These are phyloP conservation scores for Callosobruchus maculatus DNA, from an alignment of 2,888 invertebrate species.

Conservation along the genomic window DNA sequence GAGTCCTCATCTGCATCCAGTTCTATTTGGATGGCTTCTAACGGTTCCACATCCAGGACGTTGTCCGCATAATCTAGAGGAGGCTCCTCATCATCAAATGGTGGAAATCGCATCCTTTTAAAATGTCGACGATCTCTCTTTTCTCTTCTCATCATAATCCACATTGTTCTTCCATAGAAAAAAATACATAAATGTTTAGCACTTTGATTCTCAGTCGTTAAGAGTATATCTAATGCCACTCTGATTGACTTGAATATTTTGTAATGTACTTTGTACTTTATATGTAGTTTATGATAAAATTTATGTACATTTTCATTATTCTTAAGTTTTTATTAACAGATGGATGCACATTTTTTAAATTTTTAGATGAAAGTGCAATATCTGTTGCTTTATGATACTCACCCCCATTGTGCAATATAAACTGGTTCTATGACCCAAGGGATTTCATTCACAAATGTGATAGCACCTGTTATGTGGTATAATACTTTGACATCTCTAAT, in stretches of 20 bases:
- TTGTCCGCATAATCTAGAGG: conserved; percentile 99
- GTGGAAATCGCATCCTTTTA: conserved; percentile 99
- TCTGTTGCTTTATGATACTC: conserved; percentile 43
- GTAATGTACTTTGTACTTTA: too few relatives aligned
- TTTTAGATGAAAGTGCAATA: too few relatives aligned
- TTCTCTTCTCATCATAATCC: conserved; percentile 99
- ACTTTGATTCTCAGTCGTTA: conserved; percentile 1
- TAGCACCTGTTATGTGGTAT: conserved; percentile 99
- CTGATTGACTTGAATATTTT: too few relatives aligned
- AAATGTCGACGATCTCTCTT: conserved; percentile 98
- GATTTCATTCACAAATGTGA: conserved; percentile 99
- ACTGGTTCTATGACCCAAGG: conserved; percentile 99
- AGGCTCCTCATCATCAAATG: conserved; percentile 99
- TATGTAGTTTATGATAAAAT: too few relatives aligned
- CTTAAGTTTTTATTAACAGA: too few relatives aligned
- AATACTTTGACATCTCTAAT: conserved; percentile 96
- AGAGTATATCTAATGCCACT: too few relatives aligned
- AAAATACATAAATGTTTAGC: not conserved
- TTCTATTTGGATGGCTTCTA: conserved; percentile 98
- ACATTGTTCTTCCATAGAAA: conserved; percentile 76
- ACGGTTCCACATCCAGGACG: conserved; percentile 95
- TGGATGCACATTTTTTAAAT: too few relatives aligned
- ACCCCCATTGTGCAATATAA: conserved; percentile 99
- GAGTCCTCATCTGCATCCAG: conserved; percentile 92
- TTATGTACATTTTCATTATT: too few relatives aligned